These are phyloP conservation scores for Mionectes macconnelli DNA, from an alignment of 2,113 vertebrate species.

Conservation along the genomic window DNA sequence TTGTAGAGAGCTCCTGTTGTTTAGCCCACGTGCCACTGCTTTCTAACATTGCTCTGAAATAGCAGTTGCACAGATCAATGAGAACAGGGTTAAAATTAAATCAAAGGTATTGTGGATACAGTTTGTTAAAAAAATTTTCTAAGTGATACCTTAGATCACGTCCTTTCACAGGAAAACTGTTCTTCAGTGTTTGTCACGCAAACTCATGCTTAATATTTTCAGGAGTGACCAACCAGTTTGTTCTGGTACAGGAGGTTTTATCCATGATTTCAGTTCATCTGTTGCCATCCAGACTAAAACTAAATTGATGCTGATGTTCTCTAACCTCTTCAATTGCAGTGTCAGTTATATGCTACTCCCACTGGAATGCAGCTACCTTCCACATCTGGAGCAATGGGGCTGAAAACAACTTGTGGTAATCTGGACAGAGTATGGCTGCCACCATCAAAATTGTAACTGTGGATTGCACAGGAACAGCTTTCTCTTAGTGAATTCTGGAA, in stretches of 20 bases:
- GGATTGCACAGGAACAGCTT: background rate
- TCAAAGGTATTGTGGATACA: background rate
- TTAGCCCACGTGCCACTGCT: background rate
- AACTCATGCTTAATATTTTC: background rate
- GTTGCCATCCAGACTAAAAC: background rate
- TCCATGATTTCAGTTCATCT: background rate
- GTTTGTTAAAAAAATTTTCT: background rate
- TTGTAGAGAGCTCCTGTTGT: background rate
- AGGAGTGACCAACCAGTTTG: background rate
- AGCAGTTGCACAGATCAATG: background rate
- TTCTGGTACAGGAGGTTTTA: background rate
- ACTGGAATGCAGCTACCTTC: background rate
- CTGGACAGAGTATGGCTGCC: background rate
- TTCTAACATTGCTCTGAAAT: background rate
- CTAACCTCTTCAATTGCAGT: background rate
- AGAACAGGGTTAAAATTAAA: background rate
- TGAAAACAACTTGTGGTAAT: background rate
- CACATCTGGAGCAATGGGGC: background rate
- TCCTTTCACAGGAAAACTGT: background rate
- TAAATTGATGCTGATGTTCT: background rate
- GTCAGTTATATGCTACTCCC: background rate
- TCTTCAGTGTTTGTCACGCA: background rate
- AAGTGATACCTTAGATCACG: background rate
- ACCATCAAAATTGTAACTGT: background rate
- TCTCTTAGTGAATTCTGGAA: background rate